Base-by-base conservation (phyloP, 2,113 vertebrate species). In the Ariopsis seemanni region DNA sequence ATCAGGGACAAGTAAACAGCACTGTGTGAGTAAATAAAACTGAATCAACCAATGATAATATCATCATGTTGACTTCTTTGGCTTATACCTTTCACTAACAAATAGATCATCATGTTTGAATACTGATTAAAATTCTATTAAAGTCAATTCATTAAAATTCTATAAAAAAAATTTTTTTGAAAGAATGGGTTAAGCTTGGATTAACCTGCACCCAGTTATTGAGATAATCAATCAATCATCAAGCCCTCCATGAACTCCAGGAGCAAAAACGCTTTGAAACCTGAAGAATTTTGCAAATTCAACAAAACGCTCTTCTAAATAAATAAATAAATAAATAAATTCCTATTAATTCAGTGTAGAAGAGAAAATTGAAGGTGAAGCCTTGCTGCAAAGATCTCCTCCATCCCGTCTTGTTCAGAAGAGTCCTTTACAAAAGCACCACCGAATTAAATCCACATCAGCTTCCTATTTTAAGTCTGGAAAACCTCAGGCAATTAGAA, bases 401-500 rank as follows among this genome's bases (percentile, higher is more conserved):
- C 25, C 17, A 2, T 55, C 14, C n/a, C 25, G 0, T 5, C 11
- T 57, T 22, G 18, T 72, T 71, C 42, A 72, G 17, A 42, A 12
- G 57, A 48, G 12, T 78, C 84, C 22, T 78, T 78, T 63, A 78
- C 6, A 69, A 72, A 82, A 87, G 57, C 25, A 2, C 42, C 67
- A 57, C 57, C 67, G 75, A 75, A 85, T 88, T 82, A 82, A 88
- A 86, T 62, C 22, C 22, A 82, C 79, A 89, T 65, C 58, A 78
- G 69, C 27, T 30, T 53, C 7, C 30, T 77, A 50, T 86, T 69
- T 42, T 84, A 65, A 82, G 42, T 9, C 27, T 52, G 18, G 7
- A 80, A 72, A 71, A 71, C 72, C 84, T 83, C 84, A 75, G 30
- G 58, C 52, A 86, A 80, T 79, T 69, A 86, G 52, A 78, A 57